Conservation (phyloP, 2,113 vertebrate species). For the Halcyon senegalensis region DNA sequence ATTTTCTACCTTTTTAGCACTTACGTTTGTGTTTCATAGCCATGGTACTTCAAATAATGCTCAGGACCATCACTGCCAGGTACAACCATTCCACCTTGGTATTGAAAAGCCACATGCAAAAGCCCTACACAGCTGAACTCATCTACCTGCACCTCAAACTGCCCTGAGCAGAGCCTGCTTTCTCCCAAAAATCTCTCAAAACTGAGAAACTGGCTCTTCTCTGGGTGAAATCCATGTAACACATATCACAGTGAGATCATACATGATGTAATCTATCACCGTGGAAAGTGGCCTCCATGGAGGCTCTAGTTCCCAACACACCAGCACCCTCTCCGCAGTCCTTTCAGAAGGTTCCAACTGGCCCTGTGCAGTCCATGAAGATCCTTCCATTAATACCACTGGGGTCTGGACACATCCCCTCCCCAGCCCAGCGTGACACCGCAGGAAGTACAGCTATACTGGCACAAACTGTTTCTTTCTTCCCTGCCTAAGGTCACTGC, state of each 20-base stretch:
- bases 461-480: accelerated
- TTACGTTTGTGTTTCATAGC: background rate
- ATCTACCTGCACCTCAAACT: background rate
- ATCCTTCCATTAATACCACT: background rate
- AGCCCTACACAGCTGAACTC: background rate
- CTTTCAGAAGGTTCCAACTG: background rate
- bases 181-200: background rate
- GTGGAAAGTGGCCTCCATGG: background rate
- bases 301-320: background rate
- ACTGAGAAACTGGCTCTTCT: background rate
- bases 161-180: background rate
- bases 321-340: background rate
- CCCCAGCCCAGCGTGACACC: background rate
- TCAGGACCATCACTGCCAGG: background rate
- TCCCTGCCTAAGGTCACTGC: background rate
- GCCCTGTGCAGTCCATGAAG: background rate
- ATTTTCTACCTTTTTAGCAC: slow-evolving; percentile 31
- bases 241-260: background rate
- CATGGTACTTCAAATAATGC: background rate
- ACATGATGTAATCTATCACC: background rate
- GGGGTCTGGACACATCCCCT: background rate
- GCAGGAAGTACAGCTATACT: background rate
- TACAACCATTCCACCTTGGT: background rate
- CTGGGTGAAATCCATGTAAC: background rate
- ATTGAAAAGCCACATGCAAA: background rate